A percentile compares a stretch with the other conserved stretches of the same genome.
Conservation (phyloP, 2,888 invertebrate species). For the Parochlus steinenii region DNA sequence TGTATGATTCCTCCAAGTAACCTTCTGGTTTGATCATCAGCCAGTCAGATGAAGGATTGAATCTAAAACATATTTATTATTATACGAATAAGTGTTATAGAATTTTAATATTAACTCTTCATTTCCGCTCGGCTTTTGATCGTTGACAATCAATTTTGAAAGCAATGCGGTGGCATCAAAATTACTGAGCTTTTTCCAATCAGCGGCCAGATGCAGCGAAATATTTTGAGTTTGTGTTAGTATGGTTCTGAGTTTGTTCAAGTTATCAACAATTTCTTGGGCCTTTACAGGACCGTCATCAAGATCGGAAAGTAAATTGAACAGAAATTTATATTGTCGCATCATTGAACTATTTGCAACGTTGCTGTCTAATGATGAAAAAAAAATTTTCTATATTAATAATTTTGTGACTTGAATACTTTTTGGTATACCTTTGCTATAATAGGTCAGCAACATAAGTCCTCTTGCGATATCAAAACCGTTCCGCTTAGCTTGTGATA, state of each 20-base stretch:
- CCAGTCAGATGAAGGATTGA: constrained; percentile 18
- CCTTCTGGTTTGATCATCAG: constrained; percentile 19
- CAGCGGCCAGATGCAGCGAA: constrained; percentile 54
- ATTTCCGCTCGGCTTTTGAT: constrained; percentile 13
- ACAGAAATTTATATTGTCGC: constrained; percentile 60
- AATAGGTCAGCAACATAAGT: constrained; percentile 41
- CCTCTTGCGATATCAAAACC: constrained; percentile 51
- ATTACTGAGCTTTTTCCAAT: constrained; percentile 30
- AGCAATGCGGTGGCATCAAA: not conserved
- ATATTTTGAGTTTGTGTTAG: constrained; percentile 44
- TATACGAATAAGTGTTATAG: not conserved
- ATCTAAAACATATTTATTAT: constrained; percentile 10
- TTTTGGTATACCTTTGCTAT: constrained; percentile 32
- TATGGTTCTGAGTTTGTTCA: constrained; percentile 39
- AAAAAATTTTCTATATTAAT: constrained; percentile 12
- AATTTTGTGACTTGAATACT: no score
- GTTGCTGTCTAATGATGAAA: constrained; percentile 44
- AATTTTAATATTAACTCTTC: constrained; percentile 19
- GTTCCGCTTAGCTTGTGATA: constrained; percentile 54
- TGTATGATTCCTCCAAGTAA: constrained; percentile 23
- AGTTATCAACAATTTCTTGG: constrained; percentile 32
- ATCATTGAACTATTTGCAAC: constrained; percentile 51
- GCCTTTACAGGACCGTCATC: constrained; percentile 32
- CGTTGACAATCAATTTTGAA: constrained; percentile 10
- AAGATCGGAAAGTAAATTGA: constrained; percentile 42